Conservation (phyloP, 37 sponge, comb jelly and placozoan species). For the Agelas oroides region DNA sequence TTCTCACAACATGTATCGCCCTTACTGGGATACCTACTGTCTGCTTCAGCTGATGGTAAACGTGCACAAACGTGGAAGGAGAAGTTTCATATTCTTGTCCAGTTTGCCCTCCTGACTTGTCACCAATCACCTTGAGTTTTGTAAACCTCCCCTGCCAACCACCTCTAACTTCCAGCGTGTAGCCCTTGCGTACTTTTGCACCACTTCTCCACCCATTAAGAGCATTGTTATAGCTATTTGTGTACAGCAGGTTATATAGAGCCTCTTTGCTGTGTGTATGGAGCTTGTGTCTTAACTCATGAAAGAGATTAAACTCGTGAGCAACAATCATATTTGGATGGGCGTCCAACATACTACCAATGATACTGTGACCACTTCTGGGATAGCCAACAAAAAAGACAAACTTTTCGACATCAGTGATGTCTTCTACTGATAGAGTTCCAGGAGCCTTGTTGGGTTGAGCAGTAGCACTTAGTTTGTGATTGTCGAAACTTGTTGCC, state of each 20-base stretch:
- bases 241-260: constrained; percentile 31
- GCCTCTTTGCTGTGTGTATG: not conserved
- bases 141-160: constrained; percentile 45
- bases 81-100: not conserved
- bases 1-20: constrained; percentile 36
- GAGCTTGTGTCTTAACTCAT: not conserved
- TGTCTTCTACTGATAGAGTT: constrained; percentile 1
- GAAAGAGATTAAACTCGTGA: constrained; percentile 59
- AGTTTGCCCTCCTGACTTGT: constrained; percentile 28
- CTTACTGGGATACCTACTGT: constrained; percentile 17
- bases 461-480: too few relatives aligned
- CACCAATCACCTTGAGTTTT: constrained; percentile 28
- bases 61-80: not conserved
- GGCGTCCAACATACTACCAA: constrained; percentile 66
- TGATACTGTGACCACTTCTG: constrained; percentile 73
- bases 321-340: constrained; percentile 60
- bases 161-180: not conserved
- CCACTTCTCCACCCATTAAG: constrained; percentile 24
- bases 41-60: not conserved
- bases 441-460: too few relatives aligned
- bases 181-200: constrained; percentile 9
- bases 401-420: constrained; percentile 45
- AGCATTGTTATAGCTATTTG: constrained; percentile 9
- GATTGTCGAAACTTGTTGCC: too few relatives aligned
- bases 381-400: constrained; percentile 68